Base-by-base conservation (phyloP, 2,113 vertebrate species). In the Sceloporus tristichus region DNA sequence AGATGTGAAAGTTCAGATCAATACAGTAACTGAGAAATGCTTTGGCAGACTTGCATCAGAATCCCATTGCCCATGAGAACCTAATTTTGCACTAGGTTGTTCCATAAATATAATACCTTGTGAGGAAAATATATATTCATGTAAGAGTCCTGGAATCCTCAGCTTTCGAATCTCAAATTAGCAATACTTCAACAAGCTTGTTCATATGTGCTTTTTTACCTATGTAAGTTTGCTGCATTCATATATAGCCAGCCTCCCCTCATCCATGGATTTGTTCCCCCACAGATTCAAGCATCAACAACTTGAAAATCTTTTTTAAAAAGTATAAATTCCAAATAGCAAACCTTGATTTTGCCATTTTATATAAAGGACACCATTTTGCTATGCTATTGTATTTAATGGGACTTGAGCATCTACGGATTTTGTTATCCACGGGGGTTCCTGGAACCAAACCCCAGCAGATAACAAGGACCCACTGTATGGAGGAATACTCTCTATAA, bases 21-120 rank as follows among this genome's bases (percentile, higher is more conserved):
- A 82, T 81, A 13, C 66, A 90, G 53, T 25, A 88, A 62, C 11
- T 73, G 70, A 84, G 11, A 88, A 79, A 91, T 86, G 76, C 78
- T 78, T 86, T 82, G 79, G 40, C 80, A 91, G 29, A 13, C 70
- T 79, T 27, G 1, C 62, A 23, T 8, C 38, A 82, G 14, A 59
- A 13, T 1, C 14, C 59, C 59, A 62, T 62, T 62, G 59, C 59
- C 2, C 53, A 40, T 54, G 59, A 59, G 18, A 66, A 23, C 18
- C 48, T 85, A 66, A 66, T 8, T 77, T 38, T 85, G 25, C n/a
- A 70, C 19, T 54, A n/a, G 34, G 38, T 1, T 86, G 75, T 4
- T 14, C 59, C 59, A 79, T 42, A 77, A 54, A 79, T 18, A 79
- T 14, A 25, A 25, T 70, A 27, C 8, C 23, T 86, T 86, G n/a